Percentiles rank a stretch among this genome's conserved stretches.
Conservation (phyloP, 2,888 invertebrate species). For the Melanargia galathea region DNA sequence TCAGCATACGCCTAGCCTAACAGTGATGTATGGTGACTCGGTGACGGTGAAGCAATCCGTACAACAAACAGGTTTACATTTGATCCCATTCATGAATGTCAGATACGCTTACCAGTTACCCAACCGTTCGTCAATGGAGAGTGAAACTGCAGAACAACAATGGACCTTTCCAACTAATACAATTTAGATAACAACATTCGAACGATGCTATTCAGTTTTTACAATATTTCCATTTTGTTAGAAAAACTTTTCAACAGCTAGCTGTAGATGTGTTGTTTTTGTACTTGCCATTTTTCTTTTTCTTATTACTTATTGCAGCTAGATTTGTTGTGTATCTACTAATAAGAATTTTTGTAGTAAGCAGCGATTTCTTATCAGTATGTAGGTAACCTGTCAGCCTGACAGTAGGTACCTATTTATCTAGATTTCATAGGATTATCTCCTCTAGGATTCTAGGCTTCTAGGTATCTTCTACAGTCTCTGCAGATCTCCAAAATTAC, state of each 20-base stretch:
- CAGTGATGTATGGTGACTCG: constrained; percentile 16
- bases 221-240: neutral
- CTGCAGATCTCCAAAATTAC: too few relatives aligned
- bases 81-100: constrained; percentile 48
- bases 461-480: too few relatives aligned
- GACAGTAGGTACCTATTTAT: too few relatives aligned
- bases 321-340: too few relatives aligned
- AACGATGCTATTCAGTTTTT: neutral
- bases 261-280: neutral
- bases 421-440: too few relatives aligned
- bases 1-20: too few relatives aligned
- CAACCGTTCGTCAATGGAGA: constrained; percentile 53
- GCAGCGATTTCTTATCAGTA: too few relatives aligned
- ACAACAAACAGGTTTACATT: constrained; percentile 32
- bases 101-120: constrained; percentile 58
- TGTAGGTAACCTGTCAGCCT: too few relatives aligned
- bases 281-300: neutral
- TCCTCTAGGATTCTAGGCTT: too few relatives aligned
- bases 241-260: constrained; percentile 4
- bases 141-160: constrained; percentile 27
- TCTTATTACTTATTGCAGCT: neutral
- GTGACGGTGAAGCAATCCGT: constrained; percentile 28
- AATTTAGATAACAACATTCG: constrained; percentile 4
- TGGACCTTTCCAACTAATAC: constrained; percentile 19
- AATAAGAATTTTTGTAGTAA: too few relatives aligned